phyloP scores from a whole-genome alignment of 1,140 invertebrate genomes.

The Bombyx mori region DNA sequence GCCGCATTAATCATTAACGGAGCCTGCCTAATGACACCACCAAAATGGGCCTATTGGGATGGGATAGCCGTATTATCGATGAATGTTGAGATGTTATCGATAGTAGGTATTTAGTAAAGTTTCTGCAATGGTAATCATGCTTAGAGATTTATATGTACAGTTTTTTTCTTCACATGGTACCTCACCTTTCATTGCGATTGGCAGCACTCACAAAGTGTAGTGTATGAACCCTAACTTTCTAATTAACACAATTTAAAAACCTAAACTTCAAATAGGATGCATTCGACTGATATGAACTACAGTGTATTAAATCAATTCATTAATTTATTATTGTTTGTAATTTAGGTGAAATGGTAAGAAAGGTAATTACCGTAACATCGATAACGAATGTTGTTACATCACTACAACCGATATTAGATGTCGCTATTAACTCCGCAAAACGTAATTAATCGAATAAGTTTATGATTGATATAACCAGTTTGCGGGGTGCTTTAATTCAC shows the following conservation, averaged over 20 bases:
- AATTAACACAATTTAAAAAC: too few relatives aligned
- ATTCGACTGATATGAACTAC: too few relatives aligned
- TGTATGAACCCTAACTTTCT: too few relatives aligned
- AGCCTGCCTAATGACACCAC: conserved; percentile 66
- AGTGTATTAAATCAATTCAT: too few relatives aligned
- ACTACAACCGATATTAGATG: conserved; percentile 62
- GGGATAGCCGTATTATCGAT: conserved; percentile 40
- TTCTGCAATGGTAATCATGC: background rate
- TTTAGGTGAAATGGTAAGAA: too few relatives aligned
- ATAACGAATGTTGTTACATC: conserved; percentile 16
- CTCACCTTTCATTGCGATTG: too few relatives aligned
- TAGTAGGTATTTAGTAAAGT: background rate
- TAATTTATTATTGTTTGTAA: too few relatives aligned
- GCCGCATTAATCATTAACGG: conserved; percentile 70
- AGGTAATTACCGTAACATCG: too few relatives aligned
- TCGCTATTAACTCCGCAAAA: conserved; percentile 72
- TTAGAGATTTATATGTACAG: background rate
- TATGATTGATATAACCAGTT: conserved; percentile 72
- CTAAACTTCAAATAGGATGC: too few relatives aligned
- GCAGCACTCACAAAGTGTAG: too few relatives aligned
- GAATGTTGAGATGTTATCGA: conserved; percentile 8
- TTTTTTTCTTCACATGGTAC: too few relatives aligned
- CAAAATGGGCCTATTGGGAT: conserved; percentile 56
- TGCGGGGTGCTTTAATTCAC: conserved; percentile 67
- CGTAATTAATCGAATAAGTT: conserved; percentile 72